These are phyloP conservation scores for Sarcophaga rosellei DNA, from an alignment of 2,888 invertebrate species.

Conservation along the genomic window DNA sequence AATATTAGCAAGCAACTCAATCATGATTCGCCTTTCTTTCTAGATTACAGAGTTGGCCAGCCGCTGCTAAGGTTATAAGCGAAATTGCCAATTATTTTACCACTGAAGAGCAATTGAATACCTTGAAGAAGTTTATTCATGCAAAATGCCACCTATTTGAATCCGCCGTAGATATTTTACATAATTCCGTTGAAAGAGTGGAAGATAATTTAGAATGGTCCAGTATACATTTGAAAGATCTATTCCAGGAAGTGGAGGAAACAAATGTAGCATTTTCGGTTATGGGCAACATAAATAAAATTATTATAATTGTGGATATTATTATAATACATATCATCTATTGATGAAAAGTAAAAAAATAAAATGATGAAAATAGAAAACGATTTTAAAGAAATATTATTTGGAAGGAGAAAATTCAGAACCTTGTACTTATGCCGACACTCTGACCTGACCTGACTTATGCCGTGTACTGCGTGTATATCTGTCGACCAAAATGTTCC, in stretches of 20 bases:
- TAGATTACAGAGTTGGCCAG: conserved; percentile 74
- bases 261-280: conserved; percentile 61
- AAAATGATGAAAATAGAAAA: not conserved
- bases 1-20: not conserved
- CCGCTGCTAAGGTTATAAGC: conserved; percentile 72
- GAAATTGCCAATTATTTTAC: conserved; percentile 74
- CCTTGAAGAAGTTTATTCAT: conserved; percentile 69
- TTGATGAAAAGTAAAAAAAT: not conserved
- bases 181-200: conserved; percentile 71
- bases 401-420: too few relatives aligned
- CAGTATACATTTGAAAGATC: conserved; percentile 67
- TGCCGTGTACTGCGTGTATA: too few relatives aligned
- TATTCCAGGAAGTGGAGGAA: conserved; percentile 70
- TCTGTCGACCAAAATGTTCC: too few relatives aligned
- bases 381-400: too few relatives aligned
- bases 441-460: too few relatives aligned
- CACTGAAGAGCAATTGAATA: conserved; percentile 70
- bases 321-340: conserved; percentile 1
- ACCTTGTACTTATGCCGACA: too few relatives aligned
- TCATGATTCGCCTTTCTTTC: not conserved
- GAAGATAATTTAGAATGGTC: conserved; percentile 77
- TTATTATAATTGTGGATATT: not conserved
- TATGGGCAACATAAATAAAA: not conserved
- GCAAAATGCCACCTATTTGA: conserved; percentile 71
- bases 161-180: conserved; percentile 62